Conservation (phyloP, 2,888 invertebrate species). For the Leptinotarsa haldemani region DNA sequence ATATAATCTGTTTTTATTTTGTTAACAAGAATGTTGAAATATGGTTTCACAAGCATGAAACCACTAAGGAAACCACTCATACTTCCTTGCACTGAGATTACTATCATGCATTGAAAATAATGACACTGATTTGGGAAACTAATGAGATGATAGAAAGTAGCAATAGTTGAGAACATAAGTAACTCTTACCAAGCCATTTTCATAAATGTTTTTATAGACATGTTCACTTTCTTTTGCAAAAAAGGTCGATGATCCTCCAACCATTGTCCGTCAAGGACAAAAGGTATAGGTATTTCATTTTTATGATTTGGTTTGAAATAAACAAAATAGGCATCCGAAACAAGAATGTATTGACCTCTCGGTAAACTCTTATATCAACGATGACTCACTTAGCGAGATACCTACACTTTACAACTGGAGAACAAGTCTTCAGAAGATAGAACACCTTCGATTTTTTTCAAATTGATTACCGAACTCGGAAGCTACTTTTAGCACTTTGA, state of each 20-base stretch:
- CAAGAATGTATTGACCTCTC: conserved; percentile 60
- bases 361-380: conserved; percentile 50
- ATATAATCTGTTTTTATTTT: conserved; percentile 12
- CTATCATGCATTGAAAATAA: conserved; percentile 14
- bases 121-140: conserved; percentile 30
- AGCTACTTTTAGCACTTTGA: conserved; percentile 18
- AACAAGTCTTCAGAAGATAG: conserved; percentile 45
- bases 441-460: conserved; percentile 44
- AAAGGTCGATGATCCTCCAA: conserved; percentile 4
- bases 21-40: conserved; percentile 1
- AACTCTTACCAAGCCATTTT: conserved; percentile 22
- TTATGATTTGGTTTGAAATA: conserved; percentile 28
- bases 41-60: not conserved
- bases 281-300: conserved; percentile 9
- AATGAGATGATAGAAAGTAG: conserved; percentile 32
- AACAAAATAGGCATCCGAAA: conserved; percentile 43
- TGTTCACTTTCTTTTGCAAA: conserved; percentile 13
- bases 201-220: not conserved
- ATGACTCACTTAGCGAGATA: conserved; percentile 56
- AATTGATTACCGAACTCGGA: conserved; percentile 35
- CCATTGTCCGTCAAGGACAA: conserved; percentile 13
- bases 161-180: conserved; percentile 19
- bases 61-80: not conserved
- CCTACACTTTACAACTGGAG: conserved; percentile 49
- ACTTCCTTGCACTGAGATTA: not conserved